A percentile compares a stretch with the other conserved stretches of the same genome.
phyloP scores from a whole-genome alignment of 2,113 vertebrate species.

The Phalacrocorax carbo region DNA sequence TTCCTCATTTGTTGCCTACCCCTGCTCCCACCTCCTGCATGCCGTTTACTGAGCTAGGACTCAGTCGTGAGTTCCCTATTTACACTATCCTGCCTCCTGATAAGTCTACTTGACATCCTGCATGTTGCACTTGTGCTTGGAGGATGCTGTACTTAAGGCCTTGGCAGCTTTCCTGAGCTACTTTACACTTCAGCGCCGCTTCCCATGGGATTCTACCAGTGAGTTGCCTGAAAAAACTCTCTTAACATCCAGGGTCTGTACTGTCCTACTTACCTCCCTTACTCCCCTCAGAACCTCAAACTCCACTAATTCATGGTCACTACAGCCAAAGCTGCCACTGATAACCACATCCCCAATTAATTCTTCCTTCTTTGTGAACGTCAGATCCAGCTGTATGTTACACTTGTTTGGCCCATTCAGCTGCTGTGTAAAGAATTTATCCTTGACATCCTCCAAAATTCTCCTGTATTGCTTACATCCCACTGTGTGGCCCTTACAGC shows the following conservation, averaged over 20 bases:
- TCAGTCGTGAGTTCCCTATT: not conserved
- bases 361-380: not conserved
- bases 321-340: not conserved
- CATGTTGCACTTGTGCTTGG: not conserved
- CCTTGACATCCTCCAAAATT: not conserved
- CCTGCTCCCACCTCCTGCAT: not conserved
- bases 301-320: not conserved
- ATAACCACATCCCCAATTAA: not conserved
- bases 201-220: not conserved
- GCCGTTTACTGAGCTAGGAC: not conserved
- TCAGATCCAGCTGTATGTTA: not conserved
- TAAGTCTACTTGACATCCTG: not conserved
- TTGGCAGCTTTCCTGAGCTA: not conserved
- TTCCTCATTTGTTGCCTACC: not conserved
- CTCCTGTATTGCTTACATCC: not conserved
- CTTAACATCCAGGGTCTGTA: not conserved
- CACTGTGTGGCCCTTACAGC: not conserved
- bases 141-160: not conserved
- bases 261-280: not conserved
- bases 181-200: not conserved
- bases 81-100: not conserved
- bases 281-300: not conserved
- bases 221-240: not conserved
- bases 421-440: not conserved
- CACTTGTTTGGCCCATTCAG: not conserved